Percentiles rank a stretch among this genome's conserved stretches.
Evolutionary conservation across 2,888 invertebrate genomes (phyloP).

Genomic region (Yponomeuta malinellus): DNA sequence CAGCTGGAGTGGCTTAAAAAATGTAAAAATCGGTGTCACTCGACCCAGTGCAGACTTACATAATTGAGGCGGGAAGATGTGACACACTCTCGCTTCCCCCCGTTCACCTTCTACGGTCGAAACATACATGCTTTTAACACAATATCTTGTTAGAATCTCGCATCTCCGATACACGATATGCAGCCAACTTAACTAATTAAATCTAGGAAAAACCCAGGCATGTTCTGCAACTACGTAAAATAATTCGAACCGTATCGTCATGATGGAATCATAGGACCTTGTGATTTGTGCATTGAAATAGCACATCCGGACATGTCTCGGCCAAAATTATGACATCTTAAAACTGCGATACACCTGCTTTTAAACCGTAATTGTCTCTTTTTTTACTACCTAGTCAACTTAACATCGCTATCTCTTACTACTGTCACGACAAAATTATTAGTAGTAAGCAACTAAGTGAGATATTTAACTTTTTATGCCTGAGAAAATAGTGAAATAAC

Average conservation of each 20-base stretch:
- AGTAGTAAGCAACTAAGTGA: conserved; percentile 1
- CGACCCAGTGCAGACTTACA: too few relatives aligned
- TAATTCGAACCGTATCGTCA: not conserved
- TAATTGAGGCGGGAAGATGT: not conserved
- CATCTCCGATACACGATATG: not conserved
- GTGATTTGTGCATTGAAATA: not conserved
- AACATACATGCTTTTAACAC: conserved; percentile 2
- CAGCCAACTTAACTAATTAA: not conserved
- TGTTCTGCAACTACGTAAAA: not conserved
- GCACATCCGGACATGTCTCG: not conserved
- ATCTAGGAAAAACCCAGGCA: not conserved
- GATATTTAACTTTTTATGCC: not conserved
- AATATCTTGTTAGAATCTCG: not conserved
- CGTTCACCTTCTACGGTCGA: not conserved
- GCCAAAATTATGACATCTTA: not conserved
- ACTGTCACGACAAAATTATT: conserved; percentile 4
- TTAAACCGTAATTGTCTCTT: not conserved
- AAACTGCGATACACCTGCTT: not conserved
- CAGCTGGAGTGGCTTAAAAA: too few relatives aligned
- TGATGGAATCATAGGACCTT: not conserved
- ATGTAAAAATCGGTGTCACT: too few relatives aligned
- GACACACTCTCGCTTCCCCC: not conserved
- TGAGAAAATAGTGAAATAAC: not conserved
- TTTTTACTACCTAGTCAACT: conserved; percentile 18
- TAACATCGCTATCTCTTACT: conserved; percentile 24